phyloP scores from a whole-genome alignment of 2,797 vertebrate species.

The Numenius phaeopus region DNA sequence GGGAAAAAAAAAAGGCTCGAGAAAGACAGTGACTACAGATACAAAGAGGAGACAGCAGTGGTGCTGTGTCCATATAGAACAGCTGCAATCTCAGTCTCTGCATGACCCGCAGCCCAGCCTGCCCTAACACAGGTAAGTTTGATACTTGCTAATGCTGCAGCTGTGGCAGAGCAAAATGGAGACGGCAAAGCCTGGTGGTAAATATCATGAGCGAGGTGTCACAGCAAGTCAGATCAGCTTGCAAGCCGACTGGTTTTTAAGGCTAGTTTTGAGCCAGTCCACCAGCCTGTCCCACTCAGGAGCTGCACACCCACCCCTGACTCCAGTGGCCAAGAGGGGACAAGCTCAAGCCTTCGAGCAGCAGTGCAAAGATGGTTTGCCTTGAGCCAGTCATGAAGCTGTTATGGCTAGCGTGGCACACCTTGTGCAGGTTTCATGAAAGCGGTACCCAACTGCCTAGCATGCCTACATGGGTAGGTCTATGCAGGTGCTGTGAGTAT shows the following conservation, averaged over 20 bases:
- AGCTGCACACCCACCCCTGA: neutral
- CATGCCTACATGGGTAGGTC: neutral
- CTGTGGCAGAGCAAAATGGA: neutral
- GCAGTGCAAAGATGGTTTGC: neutral
- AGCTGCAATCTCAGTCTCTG: neutral
- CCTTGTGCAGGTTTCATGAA: neutral
- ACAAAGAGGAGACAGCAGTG: neutral
- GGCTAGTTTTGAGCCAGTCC: neutral
- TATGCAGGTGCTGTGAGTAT: neutral
- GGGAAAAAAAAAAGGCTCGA: neutral
- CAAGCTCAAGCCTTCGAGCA: accelerated
- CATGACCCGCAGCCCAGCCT: neutral
- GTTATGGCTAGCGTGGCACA: accelerated
- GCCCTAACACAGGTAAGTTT: neutral
- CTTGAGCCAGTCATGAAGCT: neutral
- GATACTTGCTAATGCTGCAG: neutral
- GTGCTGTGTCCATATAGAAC: neutral
- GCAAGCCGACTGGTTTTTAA: neutral
- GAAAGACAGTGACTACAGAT: neutral
- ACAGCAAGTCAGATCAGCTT: neutral
- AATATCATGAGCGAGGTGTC: neutral
- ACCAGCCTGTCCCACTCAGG: neutral
- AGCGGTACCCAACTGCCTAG: neutral
- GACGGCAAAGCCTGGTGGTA: neutral
- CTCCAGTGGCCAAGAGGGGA: neutral